Conservation (phyloP, 2,888 invertebrate genomes). For the Melipona bicolor region DNA sequence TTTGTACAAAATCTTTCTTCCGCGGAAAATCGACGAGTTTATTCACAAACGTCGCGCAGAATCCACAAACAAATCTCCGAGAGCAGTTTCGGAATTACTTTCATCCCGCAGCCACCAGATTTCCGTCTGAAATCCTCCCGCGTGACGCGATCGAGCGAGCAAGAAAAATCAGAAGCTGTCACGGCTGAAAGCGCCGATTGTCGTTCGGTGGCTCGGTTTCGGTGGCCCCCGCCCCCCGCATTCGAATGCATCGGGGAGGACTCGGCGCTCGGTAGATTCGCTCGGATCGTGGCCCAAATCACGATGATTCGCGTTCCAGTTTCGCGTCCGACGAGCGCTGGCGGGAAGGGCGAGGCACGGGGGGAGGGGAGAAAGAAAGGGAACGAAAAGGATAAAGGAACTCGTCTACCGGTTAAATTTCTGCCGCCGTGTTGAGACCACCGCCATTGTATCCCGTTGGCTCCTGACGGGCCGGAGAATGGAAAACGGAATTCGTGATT, state of each 20-base stretch:
- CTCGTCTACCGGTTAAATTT: constrained; percentile 51
- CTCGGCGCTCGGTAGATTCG: neutral
- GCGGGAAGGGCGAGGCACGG: no score
- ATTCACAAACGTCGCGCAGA: neutral
- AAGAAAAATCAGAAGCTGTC: constrained; percentile 57
- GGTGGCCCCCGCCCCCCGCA: no score
- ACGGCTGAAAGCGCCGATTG: constrained; percentile 20
- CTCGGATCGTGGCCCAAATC: constrained; percentile 8
- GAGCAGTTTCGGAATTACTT: neutral
- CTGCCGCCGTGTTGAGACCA: constrained; percentile 43
- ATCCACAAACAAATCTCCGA: neutral
- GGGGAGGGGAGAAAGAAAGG: neutral
- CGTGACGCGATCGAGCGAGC: neutral
- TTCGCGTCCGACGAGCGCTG: constrained; percentile 8
- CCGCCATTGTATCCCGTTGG: constrained; percentile 53
- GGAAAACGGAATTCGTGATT: constrained; percentile 52
- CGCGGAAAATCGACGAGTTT: neutral
- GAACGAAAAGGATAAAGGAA: constrained; percentile 54
- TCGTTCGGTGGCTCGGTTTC: neutral
- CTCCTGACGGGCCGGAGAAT: constrained; percentile 62
- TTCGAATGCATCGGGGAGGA: constrained; percentile 8
- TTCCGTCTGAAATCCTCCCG: neutral
- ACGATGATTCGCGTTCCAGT: constrained; percentile 26
- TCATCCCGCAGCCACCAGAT: neutral
- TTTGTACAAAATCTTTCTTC: neutral